phyloP scores from a whole-genome alignment of 2,888 invertebrate genomes.

The Harpalus rubripes region DNA sequence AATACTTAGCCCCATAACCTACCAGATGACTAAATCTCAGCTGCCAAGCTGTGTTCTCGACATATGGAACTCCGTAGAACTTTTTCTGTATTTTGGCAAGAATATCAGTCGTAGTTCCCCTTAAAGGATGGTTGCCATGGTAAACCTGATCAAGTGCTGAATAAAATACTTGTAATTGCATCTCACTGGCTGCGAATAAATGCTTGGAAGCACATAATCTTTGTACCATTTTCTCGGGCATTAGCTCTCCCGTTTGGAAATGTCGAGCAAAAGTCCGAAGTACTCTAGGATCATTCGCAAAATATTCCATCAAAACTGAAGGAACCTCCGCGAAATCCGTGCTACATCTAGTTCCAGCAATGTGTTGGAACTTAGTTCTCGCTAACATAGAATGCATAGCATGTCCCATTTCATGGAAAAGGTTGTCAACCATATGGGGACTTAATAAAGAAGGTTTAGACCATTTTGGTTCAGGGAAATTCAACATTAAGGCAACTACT shows the following conservation, averaged over 20 bases:
- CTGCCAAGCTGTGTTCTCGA: conserved; percentile 97
- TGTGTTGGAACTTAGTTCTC: conserved; percentile 96
- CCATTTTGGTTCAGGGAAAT: conserved; percentile 88
- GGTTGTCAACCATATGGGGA: conserved; percentile 93
- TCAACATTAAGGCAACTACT: conserved; percentile 95
- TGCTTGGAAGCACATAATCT: conserved; percentile 91
- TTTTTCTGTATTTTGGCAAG: conserved; percentile 87
- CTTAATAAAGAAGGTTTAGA: conserved; percentile 88
- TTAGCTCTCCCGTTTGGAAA: conserved; percentile 91
- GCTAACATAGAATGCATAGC: conserved; percentile 99
- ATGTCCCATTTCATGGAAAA: conserved; percentile 99
- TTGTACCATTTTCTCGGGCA: conserved; percentile 89
- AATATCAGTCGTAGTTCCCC: conserved; percentile 83
- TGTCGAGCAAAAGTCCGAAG: conserved; percentile 92
- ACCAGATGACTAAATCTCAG: conserved; percentile 97
- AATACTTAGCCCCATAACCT: conserved; percentile 99
- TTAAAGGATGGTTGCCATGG: conserved; percentile 83
- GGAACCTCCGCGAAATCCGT: conserved; percentile 99
- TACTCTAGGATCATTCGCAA: conserved; percentile 93
- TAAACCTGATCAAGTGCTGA: conserved; percentile 94
- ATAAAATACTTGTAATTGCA: conserved; percentile 92
- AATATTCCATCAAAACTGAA: conserved; percentile 99
- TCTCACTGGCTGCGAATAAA: conserved; percentile 92
- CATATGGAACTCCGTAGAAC: conserved; percentile 93
- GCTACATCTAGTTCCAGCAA: conserved; percentile 97